Percentiles rank a stretch among this genome's conserved stretches.
Evolutionary conservation across 2,888 invertebrate species (phyloP).

Genomic region (Euspilapteryx auroguttella): DNA sequence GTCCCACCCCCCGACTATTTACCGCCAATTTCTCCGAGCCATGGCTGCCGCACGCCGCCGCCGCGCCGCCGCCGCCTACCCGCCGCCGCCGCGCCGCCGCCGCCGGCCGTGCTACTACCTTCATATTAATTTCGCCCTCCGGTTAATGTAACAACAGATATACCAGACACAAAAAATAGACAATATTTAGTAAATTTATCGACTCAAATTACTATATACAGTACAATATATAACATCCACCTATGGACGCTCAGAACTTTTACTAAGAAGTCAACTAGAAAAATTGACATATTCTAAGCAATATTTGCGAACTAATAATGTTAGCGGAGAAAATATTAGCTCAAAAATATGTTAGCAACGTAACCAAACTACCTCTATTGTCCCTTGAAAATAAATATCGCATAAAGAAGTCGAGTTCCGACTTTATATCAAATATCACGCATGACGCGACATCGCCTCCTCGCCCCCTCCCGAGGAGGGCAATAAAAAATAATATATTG

Average conservation of each 20-base stretch:
- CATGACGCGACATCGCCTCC: slow-evolving; percentile 44
- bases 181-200: too few species aligned
- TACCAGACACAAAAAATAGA: too few species aligned
- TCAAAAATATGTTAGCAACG: slow-evolving; percentile 46
- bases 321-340: slow-evolving; percentile 41
- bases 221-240: too few species aligned
- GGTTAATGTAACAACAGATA: too few species aligned
- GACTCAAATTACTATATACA: too few species aligned
- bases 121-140: too few species aligned
- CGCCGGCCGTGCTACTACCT: too few species aligned
- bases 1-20: slow-evolving; percentile 18
- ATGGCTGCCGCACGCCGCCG: slow-evolving; percentile 21
- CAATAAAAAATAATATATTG: slow-evolving; percentile 65
- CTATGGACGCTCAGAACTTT: too few species aligned
- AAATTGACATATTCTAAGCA: slow-evolving; percentile 8
- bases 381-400: slow-evolving; percentile 59
- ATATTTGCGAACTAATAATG: slow-evolving; percentile 49
- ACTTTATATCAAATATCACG: slow-evolving; percentile 63
- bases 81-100: too few species aligned
- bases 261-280: slow-evolving; percentile 1
- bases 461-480: slow-evolving; percentile 25
- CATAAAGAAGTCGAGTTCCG: slow-evolving; percentile 60
- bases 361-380: slow-evolving; percentile 44
- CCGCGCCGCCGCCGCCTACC: too few species aligned
- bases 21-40: slow-evolving; percentile 34